Evolutionary conservation across 2,888 invertebrate species (phyloP).

Genomic region (Smittia aterrima): DNA sequence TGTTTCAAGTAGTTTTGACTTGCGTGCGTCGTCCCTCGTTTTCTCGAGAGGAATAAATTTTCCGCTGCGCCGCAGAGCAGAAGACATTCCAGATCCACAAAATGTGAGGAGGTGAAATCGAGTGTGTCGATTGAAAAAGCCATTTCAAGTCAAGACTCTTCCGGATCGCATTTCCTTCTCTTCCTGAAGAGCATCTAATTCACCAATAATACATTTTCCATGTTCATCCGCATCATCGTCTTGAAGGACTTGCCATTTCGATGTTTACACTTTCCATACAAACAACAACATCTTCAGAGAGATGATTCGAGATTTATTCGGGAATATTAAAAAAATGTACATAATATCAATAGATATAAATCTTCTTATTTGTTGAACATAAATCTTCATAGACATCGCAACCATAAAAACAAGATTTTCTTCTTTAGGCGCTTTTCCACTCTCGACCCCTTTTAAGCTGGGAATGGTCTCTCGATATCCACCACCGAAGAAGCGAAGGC

Average conservation of each 20-base stretch:
- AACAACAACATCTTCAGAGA: too few relatives aligned
- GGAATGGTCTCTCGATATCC: slow-evolving; percentile 14
- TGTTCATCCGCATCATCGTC: not conserved
- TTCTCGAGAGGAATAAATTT: slow-evolving; percentile 28
- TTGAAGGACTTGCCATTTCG: slow-evolving; percentile 29
- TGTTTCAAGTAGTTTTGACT: not conserved
- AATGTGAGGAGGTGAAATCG: slow-evolving; percentile 40
- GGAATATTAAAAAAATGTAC: slow-evolving; percentile 42
- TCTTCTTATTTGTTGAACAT: slow-evolving; percentile 42
- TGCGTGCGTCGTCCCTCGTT: not conserved
- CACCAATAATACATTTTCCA: slow-evolving; percentile 40
- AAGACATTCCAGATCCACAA: not conserved
- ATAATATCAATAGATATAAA: slow-evolving; percentile 42
- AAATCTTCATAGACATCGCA: slow-evolving; percentile 42
- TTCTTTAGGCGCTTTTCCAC: slow-evolving; percentile 18
- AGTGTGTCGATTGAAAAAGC: slow-evolving; percentile 31
- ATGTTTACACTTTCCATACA: slow-evolving; percentile 41
- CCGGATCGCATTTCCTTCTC: slow-evolving; percentile 44
- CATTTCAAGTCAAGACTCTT: slow-evolving; percentile 41
- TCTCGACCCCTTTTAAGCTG: slow-evolving; percentile 34
- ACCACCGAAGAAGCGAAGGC: not conserved
- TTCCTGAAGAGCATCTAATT: slow-evolving; percentile 26
- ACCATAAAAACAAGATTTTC: slow-evolving; percentile 41
- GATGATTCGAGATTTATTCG: slow-evolving; percentile 40
- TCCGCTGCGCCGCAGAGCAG: not conserved